phyloP scores from a whole-genome alignment of 2,797 vertebrate genomes.

The Thalassophryne amazonica region DNA sequence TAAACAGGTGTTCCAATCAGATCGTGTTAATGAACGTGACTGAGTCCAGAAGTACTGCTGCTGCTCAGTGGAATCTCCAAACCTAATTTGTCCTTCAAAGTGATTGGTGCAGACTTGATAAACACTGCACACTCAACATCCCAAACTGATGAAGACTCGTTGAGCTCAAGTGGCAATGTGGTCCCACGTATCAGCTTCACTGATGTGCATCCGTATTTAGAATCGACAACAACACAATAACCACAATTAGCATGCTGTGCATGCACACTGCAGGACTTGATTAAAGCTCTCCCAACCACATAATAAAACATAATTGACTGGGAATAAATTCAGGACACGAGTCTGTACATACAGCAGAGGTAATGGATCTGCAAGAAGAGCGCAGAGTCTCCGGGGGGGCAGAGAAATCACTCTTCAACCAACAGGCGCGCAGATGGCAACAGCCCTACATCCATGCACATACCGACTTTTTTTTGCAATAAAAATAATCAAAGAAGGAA shows the following conservation, averaged over 20 bases:
- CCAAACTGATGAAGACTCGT: neutral
- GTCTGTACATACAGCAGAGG: neutral
- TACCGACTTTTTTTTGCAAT: too few relatives aligned
- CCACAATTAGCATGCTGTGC: conserved; percentile 22
- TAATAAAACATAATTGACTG: conserved; percentile 41
- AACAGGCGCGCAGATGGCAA: neutral
- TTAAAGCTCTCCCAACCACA: conserved; percentile 37
- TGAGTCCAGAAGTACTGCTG: neutral
- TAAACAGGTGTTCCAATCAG: conserved; percentile 14
- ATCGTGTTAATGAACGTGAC: conserved; percentile 12
- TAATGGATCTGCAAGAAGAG: conserved; percentile 18
- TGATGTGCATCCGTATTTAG: neutral
- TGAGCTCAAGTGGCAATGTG: neutral
- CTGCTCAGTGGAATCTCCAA: conserved; percentile 8
- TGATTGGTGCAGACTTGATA: conserved; percentile 5
- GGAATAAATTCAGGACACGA: conserved; percentile 22
- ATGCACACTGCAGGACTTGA: conserved; percentile 23
- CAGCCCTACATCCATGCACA: too few relatives aligned
- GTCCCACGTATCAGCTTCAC: neutral
- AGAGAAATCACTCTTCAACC: neutral
- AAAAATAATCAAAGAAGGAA: too few relatives aligned
- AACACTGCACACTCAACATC: neutral
- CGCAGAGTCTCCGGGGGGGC: conserved; percentile 5
- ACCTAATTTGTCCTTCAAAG: conserved; percentile 8
- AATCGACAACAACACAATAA: conserved; percentile 1